These are phyloP conservation scores for Perithous albicinctus DNA, from an alignment of 2,888 invertebrate genomes.

Conservation along the genomic window DNA sequence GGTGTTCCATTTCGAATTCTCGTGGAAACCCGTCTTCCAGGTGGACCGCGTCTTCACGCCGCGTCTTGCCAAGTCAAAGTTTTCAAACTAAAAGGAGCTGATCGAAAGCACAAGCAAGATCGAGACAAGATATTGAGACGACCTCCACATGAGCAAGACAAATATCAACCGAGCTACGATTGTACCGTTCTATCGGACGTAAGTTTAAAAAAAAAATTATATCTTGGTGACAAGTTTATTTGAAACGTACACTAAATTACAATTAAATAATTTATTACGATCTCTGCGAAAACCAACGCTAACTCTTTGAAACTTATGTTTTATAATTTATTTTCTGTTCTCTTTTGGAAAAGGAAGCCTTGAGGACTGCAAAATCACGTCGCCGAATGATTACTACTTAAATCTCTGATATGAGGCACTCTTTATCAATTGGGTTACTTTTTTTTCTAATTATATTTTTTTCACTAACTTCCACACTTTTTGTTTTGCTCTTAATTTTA, in stretches of 20 bases:
- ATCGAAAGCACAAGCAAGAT: slow-evolving; percentile 98
- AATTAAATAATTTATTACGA: too few species aligned
- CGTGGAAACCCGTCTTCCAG: slow-evolving; percentile 93
- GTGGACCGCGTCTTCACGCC: slow-evolving; percentile 91
- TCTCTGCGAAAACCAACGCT: too few species aligned
- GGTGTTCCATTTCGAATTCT: slow-evolving; percentile 98
- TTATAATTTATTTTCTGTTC: too few species aligned
- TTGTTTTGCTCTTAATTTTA: too few species aligned
- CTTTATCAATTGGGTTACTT: too few species aligned
- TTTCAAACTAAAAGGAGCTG: slow-evolving; percentile 97
- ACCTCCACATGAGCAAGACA: slow-evolving; percentile 93
- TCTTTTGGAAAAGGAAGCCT: too few species aligned
- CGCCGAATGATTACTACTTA: too few species aligned
- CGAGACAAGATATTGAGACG: slow-evolving; percentile 96
- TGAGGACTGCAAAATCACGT: too few species aligned
- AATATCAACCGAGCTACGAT: slow-evolving; percentile 98
- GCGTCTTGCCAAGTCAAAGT: slow-evolving; percentile 99
- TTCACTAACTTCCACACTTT: too few species aligned
- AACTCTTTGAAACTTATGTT: too few species aligned
- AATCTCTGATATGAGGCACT: too few species aligned
- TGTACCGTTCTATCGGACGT: slow-evolving; percentile 97
- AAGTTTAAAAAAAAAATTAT: slow-evolving; percentile 79
- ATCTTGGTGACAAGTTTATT: background rate
- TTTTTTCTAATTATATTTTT: too few species aligned
- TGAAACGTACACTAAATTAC: background rate